phyloP scores from a whole-genome alignment of 2,888 invertebrate species.

The Sarcophaga rosellei region DNA sequence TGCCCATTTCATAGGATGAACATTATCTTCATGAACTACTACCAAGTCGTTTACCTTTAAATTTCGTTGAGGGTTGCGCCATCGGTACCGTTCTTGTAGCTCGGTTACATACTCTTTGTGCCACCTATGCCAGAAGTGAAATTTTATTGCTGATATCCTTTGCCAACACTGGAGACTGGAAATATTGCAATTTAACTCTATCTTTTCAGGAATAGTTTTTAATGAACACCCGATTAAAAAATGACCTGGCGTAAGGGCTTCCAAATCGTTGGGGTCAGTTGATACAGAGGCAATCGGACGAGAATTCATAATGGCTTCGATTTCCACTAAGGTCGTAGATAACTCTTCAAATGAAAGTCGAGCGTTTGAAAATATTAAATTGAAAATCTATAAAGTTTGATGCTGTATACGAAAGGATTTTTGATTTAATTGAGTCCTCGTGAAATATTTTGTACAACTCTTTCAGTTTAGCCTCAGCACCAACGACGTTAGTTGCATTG shows the following conservation, averaged over 20 bases:
- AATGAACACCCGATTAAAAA: conserved; percentile 55
- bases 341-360: conserved; percentile 53
- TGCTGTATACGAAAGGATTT: neutral
- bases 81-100: conserved; percentile 24
- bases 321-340: conserved; percentile 34
- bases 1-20: conserved; percentile 37
- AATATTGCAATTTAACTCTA: neutral
- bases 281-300: conserved; percentile 53
- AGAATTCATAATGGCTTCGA: conserved; percentile 65
- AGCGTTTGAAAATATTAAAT: conserved; percentile 45
- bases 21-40: conserved; percentile 41
- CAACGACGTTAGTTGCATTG: conserved; percentile 56
- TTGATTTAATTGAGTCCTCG: neutral
- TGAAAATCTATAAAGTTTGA: neutral
- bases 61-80: conserved; percentile 32
- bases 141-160: conserved; percentile 29
- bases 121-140: conserved; percentile 46
- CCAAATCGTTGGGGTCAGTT: conserved; percentile 50
- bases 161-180: conserved; percentile 24
- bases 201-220: neutral
- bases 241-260: conserved; percentile 56
- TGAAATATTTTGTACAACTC: neutral
- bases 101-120: conserved; percentile 38
- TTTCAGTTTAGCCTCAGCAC: conserved; percentile 25
- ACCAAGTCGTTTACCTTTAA: conserved; percentile 25